Percentiles rank a stretch among this genome's conserved stretches.
Evolutionary conservation across 2,888 invertebrate species (phyloP).

Genomic region (Bugula neritina): DNA sequence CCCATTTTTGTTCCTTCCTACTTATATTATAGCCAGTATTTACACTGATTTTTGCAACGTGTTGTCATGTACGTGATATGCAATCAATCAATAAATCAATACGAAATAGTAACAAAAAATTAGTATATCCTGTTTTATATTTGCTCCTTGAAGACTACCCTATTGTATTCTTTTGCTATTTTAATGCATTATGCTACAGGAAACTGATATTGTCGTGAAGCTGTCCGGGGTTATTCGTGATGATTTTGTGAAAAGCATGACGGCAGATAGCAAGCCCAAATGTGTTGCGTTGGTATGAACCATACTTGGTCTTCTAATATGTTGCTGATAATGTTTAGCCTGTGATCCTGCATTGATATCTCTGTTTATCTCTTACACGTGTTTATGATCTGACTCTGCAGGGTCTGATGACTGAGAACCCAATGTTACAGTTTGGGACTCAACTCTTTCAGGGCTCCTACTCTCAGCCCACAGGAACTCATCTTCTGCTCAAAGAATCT

Average conservation of each 20-base stretch:
- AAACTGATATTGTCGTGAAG: slow-evolving; percentile 15
- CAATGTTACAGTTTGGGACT: not conserved
- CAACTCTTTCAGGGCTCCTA: slow-evolving; percentile 5
- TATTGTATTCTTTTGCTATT: no score
- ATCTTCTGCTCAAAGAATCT: slow-evolving; percentile 2
- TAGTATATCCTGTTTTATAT: no score
- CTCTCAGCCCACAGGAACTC: not conserved
- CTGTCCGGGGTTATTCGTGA: slow-evolving; percentile 11
- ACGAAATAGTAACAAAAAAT: no score
- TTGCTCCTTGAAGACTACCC: no score
- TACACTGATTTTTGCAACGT: no score
- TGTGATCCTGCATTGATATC: not conserved
- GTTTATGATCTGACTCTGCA: not conserved
- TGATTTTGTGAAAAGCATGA: slow-evolving; percentile 11
- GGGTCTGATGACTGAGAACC: slow-evolving; percentile 8
- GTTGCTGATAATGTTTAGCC: not conserved
- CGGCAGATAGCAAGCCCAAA: not conserved
- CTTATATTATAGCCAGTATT: no score
- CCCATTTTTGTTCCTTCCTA: no score
- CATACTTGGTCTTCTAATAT: not conserved
- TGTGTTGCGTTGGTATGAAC: not conserved
- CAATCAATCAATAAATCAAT: no score
- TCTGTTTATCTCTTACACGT: not conserved
- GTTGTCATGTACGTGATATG: no score
- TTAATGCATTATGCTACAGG: no score